Base-by-base conservation (phyloP, 2,113 vertebrate genomes). In the Takifugu flavidus region DNA sequence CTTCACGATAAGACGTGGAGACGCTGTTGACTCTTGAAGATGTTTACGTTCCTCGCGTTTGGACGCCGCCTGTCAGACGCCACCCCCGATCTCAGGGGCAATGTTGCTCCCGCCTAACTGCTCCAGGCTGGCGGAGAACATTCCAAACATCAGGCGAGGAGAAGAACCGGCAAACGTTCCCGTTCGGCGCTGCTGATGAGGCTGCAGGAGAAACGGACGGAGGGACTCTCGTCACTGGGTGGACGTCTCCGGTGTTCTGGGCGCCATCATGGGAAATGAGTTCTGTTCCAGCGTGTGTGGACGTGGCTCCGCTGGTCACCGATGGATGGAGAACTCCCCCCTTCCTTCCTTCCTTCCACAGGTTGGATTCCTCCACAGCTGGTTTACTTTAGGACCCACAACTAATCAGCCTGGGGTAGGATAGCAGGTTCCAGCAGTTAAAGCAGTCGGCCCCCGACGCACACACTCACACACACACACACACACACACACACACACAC, bases 341-440 rank as follows among this genome's bases (percentile, higher is more conserved):
- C 44, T 27, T 51, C 44, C 70, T n/a, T 57, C 67, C 55, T 64
- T 57, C 69, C 64, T 63, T 59, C 59, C 61, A 55, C 70, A 72
- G 73, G 80, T 85, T 78, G 62, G 68, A 82, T 82, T 82, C 78
- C 74, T 76, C 70, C 2, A 34, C 0, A n/a, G 57, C 74, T 81
- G 92, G 87, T 93, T 92, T 91, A 87, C 80, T 81, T 69, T 79
- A 74, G 80, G 81, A 42, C 67, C 65, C 77, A 74, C 87, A 85
- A 82, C 78, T 92, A 91, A 93, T 92, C 90, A 91, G 80, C 82
- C 83, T 67, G 60, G 66, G 68, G 79, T 82, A 77, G 63, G 72
- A 65, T 20, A 72, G 62, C 64, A 67, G 20, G 20, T 20, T 20
- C 20, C 20, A 20, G 20, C 20, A 20, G 20, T 20, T 57, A 85